Base-by-base conservation (phyloP, 2,113 vertebrate species). In the Butastur rufipennis region DNA sequence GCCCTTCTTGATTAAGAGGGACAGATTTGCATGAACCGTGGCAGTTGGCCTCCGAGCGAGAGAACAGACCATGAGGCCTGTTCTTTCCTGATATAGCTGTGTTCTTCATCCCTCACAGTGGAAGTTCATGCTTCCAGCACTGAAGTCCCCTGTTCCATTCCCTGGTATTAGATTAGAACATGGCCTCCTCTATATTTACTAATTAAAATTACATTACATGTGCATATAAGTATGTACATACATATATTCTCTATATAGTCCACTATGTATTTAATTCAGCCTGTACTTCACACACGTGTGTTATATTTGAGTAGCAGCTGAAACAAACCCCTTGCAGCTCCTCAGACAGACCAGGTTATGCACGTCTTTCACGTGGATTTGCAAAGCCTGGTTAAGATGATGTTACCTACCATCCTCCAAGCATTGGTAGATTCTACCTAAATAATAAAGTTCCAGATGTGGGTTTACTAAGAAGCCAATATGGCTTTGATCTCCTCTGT, bases 31-130 rank as follows among this genome's bases (percentile, higher is more conserved):
- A 31, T 32, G 22, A 59, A 59, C 8, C 11, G 29, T 9, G 2
- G 20, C 8, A 32, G 2, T 7, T 38, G 42, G 23, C 21, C 17
- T 86, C 22, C 38, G 7, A 80, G 25, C 0, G 47, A 86, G 14
- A 32, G 3, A 79, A 42, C 3, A 40, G 55, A 48, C 7, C 14
- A 27, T 1, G 12, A 0, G 2, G 1, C 1, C 0, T 38, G 20
- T 72, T 68, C 40, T 61, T 74, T 61, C 20, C 42, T 70, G 5
- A 8, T 38, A 5, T 5, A 61, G 2, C 2, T 32, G 6, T 6
- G 6, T 31, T 75, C 31, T 58, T 80, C 18, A 45, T 18, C 9
- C 2, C 16, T 34, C 26, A 8, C 13, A n/a, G 19, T 42, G 21
- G 18, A 68, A 82, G 4, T 26, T 71, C 14, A 31, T 58, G 4